Base-by-base conservation (phyloP, 1,140 invertebrate species). In the Triops longicaudatus region DNA sequence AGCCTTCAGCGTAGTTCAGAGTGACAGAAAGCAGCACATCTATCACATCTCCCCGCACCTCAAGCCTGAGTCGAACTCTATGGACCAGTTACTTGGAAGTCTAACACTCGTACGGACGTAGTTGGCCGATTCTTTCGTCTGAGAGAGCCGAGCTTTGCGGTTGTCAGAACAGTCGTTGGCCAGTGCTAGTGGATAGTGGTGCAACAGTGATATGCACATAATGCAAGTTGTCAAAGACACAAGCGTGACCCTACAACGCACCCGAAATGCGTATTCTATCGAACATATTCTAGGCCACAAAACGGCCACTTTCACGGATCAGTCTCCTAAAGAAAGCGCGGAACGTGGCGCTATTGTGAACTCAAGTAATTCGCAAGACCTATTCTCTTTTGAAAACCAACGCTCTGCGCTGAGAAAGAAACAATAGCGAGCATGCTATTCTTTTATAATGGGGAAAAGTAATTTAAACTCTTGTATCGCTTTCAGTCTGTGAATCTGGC, bases 21-120 rank as follows among this genome's bases (percentile, higher is more conserved):
- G 50, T 63, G 50, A 63, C 50, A 63, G 50, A 63, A 63, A 63
- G 50, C 50, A 63, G 50, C 50, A 63, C 50, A 63, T 63, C 50
- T 63, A 63, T 63, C 50, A 22, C 50, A 63, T 63, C 50, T 63
- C 50, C 17, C 50, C 22, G 50, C 14, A 63, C 50, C 50, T 63
- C 11, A 63, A 63, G 50, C 50, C 50, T 0, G 17, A 63, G 50
- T 63, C 50, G 50, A 22, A 22, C 22, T 63, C 17, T 63, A 22
- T 63, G 50, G 50, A 63, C 50, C 50, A 63, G 50, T 63, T 63
- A 14, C 50, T 63, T 63, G 50, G 50, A 63, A 63, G 50, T 63
- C 50, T 17, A 63, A 17, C 14, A 17, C 50, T 63, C 50, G 50
- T 63, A 63, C 50, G 50, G 50, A 63, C 50, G 50, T 63, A n/a